Evolutionary conservation across 1,140 invertebrate genomes (phyloP).

Genomic region (Cotesia typhae): DNA sequence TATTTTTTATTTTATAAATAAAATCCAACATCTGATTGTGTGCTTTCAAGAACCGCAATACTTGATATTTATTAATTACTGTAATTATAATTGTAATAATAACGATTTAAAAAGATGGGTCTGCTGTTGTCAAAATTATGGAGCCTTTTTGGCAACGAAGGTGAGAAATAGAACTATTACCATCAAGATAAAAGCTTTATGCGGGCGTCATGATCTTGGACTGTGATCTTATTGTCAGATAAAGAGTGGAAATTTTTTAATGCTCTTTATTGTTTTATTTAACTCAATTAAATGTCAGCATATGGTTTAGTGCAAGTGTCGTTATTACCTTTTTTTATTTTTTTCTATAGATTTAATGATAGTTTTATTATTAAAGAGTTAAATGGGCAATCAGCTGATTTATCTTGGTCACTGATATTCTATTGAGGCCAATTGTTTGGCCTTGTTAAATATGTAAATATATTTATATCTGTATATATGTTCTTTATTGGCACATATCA

Average conservation of each 20-base stretch:
- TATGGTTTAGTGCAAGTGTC: not conserved
- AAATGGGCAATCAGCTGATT: conserved; percentile 9
- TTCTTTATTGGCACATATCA: not conserved
- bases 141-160: conserved; percentile 36
- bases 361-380: not conserved
- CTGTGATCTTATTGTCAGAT: not conserved
- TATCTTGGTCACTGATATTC: conserved; percentile 1
- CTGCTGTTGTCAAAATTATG: conserved; percentile 32
- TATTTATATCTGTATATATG: not conserved
- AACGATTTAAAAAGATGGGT: conserved; percentile 18
- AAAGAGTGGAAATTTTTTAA: conserved; percentile 5
- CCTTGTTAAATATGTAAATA: not conserved
- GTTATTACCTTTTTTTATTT: too few species aligned
- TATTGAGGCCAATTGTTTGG: conserved; percentile 20
- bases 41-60: not conserved
- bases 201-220: not conserved
- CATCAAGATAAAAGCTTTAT: not conserved
- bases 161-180: conserved; percentile 11
- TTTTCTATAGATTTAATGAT: not conserved
- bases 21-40: not conserved
- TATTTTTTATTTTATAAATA: not conserved
- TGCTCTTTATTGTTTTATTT: not conserved
- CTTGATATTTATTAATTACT: not conserved
- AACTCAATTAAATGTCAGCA: not conserved
- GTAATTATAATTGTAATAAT: not conserved